A percentile compares a stretch with the other conserved stretches of the same genome.
These are phyloP conservation scores for Brachionus asplanchnoidis DNA, from an alignment of 1,140 invertebrate genomes.

Conservation along the genomic window DNA sequence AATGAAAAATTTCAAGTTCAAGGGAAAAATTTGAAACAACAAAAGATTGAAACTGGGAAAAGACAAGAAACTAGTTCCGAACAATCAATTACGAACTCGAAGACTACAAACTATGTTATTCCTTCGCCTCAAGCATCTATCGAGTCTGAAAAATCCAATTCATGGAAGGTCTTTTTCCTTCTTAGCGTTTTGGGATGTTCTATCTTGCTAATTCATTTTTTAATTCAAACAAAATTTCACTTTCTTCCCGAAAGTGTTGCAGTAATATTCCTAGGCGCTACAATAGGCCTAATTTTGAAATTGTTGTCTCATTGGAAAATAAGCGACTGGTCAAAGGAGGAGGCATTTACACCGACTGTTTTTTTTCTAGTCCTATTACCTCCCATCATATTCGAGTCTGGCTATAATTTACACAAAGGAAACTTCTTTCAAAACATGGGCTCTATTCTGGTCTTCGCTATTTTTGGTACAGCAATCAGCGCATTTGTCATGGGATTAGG, in stretches of 20 bases:
- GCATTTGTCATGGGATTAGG: slow-evolving; percentile 59
- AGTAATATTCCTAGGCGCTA: slow-evolving; percentile 87
- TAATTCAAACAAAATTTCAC: slow-evolving; percentile 89
- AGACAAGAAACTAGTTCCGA: not conserved
- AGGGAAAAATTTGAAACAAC: not conserved
- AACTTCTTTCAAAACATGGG: slow-evolving; percentile 98
- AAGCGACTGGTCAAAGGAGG: slow-evolving; percentile 84
- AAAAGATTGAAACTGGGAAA: no score
- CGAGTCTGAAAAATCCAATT: slow-evolving; percentile 1
- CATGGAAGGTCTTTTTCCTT: slow-evolving; percentile 30
- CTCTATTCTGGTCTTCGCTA: slow-evolving; percentile 80
- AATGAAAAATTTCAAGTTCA: not conserved
- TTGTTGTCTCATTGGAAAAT: slow-evolving; percentile 77
- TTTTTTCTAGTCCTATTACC: slow-evolving; percentile 94
- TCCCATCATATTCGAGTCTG: slow-evolving; percentile 97
- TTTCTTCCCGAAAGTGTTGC: slow-evolving; percentile 94
- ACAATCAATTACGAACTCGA: not conserved
- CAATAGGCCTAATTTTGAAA: slow-evolving; percentile 84
- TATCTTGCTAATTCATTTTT: slow-evolving; percentile 80
- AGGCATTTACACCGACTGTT: slow-evolving; percentile 90
- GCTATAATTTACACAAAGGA: slow-evolving; percentile 93
- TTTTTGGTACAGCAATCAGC: slow-evolving; percentile 89
- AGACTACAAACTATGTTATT: not conserved
- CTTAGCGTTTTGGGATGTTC: slow-evolving; percentile 7
- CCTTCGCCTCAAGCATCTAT: not conserved